Percentiles rank a stretch among this genome's conserved stretches.
Evolutionary conservation across 2,113 vertebrate genomes (phyloP).

Genomic region (Apodemus speciosus): DNA sequence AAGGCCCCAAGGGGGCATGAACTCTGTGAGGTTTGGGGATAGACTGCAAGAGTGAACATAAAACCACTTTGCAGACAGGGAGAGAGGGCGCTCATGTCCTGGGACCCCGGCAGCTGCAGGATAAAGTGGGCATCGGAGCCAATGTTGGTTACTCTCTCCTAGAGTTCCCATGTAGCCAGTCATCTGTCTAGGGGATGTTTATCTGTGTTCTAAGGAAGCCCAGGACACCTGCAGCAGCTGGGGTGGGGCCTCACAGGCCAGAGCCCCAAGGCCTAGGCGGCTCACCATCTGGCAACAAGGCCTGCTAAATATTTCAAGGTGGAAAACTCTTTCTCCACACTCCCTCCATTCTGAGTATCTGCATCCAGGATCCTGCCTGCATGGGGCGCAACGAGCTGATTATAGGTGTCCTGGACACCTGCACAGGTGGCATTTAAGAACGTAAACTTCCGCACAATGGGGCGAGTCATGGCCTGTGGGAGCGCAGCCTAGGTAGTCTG

Average conservation of each 20-base stretch:
- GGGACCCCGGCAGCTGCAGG: neutral
- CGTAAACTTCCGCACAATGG: neutral
- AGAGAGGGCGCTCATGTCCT: neutral
- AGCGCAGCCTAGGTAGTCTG: neutral
- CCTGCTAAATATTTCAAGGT: slow-evolving; percentile 74
- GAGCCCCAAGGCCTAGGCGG: slow-evolving; percentile 18
- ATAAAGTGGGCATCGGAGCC: neutral
- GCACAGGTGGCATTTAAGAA: neutral
- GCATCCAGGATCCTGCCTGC: neutral
- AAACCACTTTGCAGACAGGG: neutral
- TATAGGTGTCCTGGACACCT: neutral
- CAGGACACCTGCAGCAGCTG: neutral
- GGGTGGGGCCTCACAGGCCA: neutral
- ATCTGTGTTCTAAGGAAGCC: neutral
- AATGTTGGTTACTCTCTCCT: neutral
- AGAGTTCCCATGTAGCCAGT: neutral
- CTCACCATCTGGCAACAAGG: slow-evolving; percentile 69
- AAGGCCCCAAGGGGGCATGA: neutral
- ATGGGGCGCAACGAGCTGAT: neutral
- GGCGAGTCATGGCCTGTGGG: neutral
- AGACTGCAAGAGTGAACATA: no score
- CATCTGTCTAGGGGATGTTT: neutral
- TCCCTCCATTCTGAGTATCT: neutral
- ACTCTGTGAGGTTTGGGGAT: neutral
- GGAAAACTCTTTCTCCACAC: slow-evolving; percentile 52